Base-by-base conservation (phyloP, 1,140 invertebrate genomes). In the Apis cerana region DNA sequence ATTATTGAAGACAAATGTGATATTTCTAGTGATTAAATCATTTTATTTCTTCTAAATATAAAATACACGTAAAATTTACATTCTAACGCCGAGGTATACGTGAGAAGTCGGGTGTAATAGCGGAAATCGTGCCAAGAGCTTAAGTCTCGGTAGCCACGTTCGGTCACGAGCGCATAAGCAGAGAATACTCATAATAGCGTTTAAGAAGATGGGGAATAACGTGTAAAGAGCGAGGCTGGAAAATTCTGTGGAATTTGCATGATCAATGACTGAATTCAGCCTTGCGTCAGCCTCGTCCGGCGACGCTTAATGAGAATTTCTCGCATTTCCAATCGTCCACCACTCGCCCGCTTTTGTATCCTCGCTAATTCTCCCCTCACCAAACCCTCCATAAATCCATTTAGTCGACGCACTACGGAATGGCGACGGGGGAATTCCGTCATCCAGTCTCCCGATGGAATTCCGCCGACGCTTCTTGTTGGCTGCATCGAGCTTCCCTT, bases 251-350 rank as follows among this genome's bases (percentile, higher is more conserved):
- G 86, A 89, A 85, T 88, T 82, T 75, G 85, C 85, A 90, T 90
- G 88, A 90, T 91, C 89, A 86, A 87, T 90, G 89, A 83, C 86
- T 75, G 78, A 33, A 59, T n/a, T 64, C 33, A 75, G 17, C 70
- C 67, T 85, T 72, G 58, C 13, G 23, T 12, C 54, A 43, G 54
- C 52, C 10, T 21, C 21, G 9, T 58, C 52, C 54, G 58, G 11
- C 58, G 43, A 59, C 58, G 71, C 15, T 80, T 91, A 91, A 91
- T 91, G 89, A 90, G 78, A 91, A 90, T 91, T 91, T 91, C 88
- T 91, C 82, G 85, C 88, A 91, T 90, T 90, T 86, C 77, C 80
- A 50, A 84, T 79, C 59, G 76, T 50, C n/a, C 33, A 27, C 64
- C 23, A 54, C 33, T 72, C 3, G 15, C 17, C 27, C 52, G 70